Conservation (phyloP, 2,888 invertebrate genomes). For the Abscondita cerata region DNA sequence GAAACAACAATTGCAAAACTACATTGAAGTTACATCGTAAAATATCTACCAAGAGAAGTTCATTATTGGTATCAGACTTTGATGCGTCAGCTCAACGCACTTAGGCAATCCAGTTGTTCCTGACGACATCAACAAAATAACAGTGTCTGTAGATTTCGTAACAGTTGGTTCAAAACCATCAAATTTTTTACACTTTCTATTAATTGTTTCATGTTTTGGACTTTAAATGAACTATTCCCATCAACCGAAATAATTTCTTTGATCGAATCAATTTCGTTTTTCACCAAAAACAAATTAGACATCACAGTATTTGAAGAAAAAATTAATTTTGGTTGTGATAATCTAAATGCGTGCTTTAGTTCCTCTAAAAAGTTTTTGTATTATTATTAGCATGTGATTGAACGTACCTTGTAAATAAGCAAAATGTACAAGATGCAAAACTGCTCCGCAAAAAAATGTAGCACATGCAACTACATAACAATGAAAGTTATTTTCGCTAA, state of each 20-base stretch:
- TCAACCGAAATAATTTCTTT: background rate
- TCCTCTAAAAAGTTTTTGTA: constrained; percentile 32
- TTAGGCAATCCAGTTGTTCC: background rate
- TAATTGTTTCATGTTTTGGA: background rate
- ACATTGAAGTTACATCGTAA: background rate
- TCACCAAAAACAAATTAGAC: background rate
- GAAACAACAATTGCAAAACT: constrained; percentile 20
- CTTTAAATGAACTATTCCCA: background rate
- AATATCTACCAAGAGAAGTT: background rate
- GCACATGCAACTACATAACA: constrained; percentile 46
- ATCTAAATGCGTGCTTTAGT: background rate
- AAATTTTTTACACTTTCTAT: no score
- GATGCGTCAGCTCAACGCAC: background rate
- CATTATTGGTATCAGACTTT: background rate
- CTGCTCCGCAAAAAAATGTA: constrained; percentile 43
- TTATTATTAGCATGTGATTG: no score
- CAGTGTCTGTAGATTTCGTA: background rate
- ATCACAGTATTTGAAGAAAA: background rate
- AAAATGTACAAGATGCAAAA: constrained; percentile 44
- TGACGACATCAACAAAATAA: background rate
- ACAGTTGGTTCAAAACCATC: background rate
- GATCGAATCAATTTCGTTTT: background rate
- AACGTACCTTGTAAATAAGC: background rate
- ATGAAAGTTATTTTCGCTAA: constrained; percentile 46
- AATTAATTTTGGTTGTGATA: background rate